A percentile compares a stretch with the other conserved stretches of the same genome.
phyloP scores from a whole-genome alignment of 2,888 invertebrate species.

The Liopterus haemorrhoidalis region DNA sequence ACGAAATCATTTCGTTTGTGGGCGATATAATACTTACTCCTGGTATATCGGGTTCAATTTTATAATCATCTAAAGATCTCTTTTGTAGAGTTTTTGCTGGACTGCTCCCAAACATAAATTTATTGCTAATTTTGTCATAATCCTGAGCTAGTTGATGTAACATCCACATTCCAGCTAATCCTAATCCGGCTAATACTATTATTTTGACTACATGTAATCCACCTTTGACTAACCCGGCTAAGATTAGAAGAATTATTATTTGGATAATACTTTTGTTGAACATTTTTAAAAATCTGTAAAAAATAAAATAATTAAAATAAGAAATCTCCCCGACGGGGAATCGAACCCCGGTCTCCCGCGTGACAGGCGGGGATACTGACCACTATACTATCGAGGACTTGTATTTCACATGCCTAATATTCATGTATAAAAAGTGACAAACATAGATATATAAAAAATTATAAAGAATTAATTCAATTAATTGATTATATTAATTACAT shows the following conservation, averaged over 20 bases:
- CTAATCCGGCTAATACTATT: conserved; percentile 43
- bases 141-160: conserved; percentile 46
- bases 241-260: conserved; percentile 29
- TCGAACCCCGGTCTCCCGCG: conserved; percentile 22
- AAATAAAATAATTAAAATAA: conserved; percentile 1
- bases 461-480: too few species aligned
- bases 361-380: conserved; percentile 22
- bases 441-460: too few species aligned
- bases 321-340: conserved; percentile 19
- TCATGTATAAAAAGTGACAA: too few species aligned
- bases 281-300: conserved; percentile 3
- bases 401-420: too few species aligned
- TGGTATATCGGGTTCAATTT: conserved; percentile 11
- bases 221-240: conserved; percentile 39
- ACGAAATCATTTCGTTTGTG: too few species aligned
- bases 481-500: too few species aligned
- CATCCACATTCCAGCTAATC: conserved; percentile 48
- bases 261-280: conserved; percentile 28
- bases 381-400: conserved; percentile 21
- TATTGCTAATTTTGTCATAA: conserved; percentile 40
- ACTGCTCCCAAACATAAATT: conserved; percentile 10
- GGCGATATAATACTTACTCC: conserved; percentile 11
- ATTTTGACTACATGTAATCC: conserved; percentile 43
- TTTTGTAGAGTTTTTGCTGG: conserved; percentile 1
- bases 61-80: conserved; percentile 6